phyloP scores from a whole-genome alignment of 2,113 vertebrate species.

The Tringa solitaria region DNA sequence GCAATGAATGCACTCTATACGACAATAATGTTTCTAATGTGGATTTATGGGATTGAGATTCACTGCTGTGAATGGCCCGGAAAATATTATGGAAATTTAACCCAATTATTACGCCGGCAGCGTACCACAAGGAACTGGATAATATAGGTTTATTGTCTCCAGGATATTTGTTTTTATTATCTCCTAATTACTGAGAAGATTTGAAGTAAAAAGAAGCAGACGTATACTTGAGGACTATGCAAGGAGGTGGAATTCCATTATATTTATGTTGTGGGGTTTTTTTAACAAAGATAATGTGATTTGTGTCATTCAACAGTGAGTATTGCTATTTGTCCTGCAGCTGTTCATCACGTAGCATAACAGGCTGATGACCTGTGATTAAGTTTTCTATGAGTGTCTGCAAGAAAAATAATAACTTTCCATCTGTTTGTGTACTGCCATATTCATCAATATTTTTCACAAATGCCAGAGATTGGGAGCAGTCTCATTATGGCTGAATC shows the following conservation, averaged over 20 bases:
- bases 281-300: background rate
- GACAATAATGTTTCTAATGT: background rate
- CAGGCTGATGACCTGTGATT: background rate
- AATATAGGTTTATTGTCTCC: background rate
- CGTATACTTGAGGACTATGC: accelerated
- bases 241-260: background rate
- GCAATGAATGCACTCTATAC: background rate
- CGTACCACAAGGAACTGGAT: background rate
- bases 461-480: background rate
- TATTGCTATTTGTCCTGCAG: background rate
- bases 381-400: background rate
- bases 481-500: background rate
- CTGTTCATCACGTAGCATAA: background rate
- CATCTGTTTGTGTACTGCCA: background rate
- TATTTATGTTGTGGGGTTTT: background rate
- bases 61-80: background rate
- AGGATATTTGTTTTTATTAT: background rate
- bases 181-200: background rate
- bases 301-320: background rate
- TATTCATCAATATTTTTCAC: background rate
- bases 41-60: background rate
- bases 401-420: background rate
- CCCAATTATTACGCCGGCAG: background rate
- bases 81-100: background rate
- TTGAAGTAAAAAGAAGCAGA: background rate